These are phyloP conservation scores for Rhamnusium bicolor DNA, from an alignment of 2,888 invertebrate species.

Conservation along the genomic window DNA sequence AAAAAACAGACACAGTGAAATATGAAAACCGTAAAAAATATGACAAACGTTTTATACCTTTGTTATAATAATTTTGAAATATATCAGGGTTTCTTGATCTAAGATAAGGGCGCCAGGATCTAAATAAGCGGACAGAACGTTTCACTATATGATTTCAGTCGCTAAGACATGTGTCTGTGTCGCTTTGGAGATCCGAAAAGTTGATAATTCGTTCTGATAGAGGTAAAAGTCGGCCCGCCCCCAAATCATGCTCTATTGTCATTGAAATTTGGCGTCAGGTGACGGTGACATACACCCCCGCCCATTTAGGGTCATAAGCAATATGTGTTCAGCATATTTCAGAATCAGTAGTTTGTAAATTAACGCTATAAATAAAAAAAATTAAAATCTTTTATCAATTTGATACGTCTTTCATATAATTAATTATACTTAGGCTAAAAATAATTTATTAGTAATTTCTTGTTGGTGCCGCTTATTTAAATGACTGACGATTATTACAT, in stretches of 20 bases:
- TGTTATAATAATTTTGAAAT: constrained; percentile 68
- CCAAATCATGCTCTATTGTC: constrained; percentile 66
- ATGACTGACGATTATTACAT: no score
- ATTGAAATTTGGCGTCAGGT: constrained; percentile 66
- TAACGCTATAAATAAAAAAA: not conserved
- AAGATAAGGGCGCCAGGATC: constrained; percentile 65
- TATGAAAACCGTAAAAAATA: constrained; percentile 70
- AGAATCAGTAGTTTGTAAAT: not conserved
- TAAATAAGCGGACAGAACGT: constrained; percentile 42
- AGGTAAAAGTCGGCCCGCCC: constrained; percentile 58
- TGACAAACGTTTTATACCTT: constrained; percentile 68
- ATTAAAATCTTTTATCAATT: no score
- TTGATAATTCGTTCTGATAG: constrained; percentile 60
- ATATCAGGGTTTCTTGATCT: constrained; percentile 64
- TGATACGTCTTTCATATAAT: no score
- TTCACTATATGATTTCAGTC: constrained; percentile 55
- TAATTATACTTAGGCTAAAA: no score
- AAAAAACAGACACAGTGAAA: constrained; percentile 62
- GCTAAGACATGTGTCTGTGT: constrained; percentile 53
- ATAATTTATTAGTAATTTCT: no score
- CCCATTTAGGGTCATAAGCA: not conserved
- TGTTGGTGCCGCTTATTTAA: no score
- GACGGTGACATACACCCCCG: constrained; percentile 57
- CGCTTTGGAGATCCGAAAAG: constrained; percentile 46
- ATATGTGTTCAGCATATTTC: not conserved